Evolutionary conservation across 2,888 invertebrate genomes (phyloP).

Genomic region (Tridacna crocea): DNA sequence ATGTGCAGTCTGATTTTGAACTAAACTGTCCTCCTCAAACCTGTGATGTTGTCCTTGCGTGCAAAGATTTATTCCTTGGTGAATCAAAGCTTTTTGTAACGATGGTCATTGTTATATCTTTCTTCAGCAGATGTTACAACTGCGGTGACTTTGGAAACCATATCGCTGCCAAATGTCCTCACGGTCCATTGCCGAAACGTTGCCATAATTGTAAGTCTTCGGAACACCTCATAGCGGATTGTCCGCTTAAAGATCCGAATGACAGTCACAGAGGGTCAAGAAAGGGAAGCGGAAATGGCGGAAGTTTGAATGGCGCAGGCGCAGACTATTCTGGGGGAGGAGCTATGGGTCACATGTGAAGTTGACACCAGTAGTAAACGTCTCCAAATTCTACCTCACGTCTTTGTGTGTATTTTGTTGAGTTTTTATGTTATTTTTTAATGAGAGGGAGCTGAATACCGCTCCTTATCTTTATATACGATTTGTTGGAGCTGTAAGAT

Average conservation of each 20-base stretch:
- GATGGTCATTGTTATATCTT: background rate
- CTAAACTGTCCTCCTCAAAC: no score
- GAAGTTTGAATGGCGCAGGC: conserved; percentile 45
- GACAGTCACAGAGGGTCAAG: conserved; percentile 38
- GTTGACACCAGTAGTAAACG: conserved; percentile 6
- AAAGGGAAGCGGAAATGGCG: conserved; percentile 41
- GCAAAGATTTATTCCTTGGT: no score
- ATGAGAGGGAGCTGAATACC: background rate
- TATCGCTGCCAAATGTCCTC: conserved; percentile 94
- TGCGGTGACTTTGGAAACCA: conserved; percentile 97
- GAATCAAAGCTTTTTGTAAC: background rate
- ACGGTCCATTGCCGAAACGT: conserved; percentile 95
- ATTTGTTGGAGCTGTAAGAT: conserved; percentile 13
- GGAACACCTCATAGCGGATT: conserved; percentile 95
- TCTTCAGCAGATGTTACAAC: conserved; percentile 91
- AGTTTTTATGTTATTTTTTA: background rate
- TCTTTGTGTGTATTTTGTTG: background rate
- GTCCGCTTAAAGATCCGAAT: conserved; percentile 86
- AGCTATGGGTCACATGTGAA: conserved; percentile 39
- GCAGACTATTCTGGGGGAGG: conserved; percentile 39
- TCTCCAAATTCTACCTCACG: conserved; percentile 18
- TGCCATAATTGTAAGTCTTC: conserved; percentile 95
- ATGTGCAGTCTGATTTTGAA: no score
- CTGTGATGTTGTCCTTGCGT: no score
- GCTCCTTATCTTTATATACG: no score